These are phyloP conservation scores for Okapia johnstoni DNA, from an alignment of 2,113 vertebrate species.

Conservation along the genomic window DNA sequence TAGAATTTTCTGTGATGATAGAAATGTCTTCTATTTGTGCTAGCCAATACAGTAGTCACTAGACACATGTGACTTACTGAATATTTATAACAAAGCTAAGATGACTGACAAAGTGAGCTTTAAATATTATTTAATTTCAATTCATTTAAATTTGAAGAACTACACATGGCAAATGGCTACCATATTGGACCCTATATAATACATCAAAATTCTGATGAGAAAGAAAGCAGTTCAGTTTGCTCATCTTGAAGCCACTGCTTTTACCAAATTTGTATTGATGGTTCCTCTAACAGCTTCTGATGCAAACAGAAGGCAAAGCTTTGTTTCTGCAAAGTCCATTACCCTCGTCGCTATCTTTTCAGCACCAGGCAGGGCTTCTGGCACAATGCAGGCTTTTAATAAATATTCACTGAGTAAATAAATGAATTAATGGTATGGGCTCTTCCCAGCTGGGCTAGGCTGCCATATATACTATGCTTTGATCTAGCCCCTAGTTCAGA, in stretches of 20 bases:
- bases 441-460: neutral
- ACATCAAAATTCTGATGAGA: neutral
- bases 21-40: neutral
- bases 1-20: neutral
- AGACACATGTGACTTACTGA: neutral
- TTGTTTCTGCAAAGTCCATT: neutral
- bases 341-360: neutral
- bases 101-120: neutral
- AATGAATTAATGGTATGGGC: neutral
- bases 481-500: neutral
- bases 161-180: neutral
- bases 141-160: conserved; percentile 13
- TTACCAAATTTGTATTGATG: neutral
- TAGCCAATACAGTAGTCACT: neutral
- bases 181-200: neutral
- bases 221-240: neutral
- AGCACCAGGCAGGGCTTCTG: neutral
- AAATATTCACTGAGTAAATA: neutral
- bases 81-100: neutral
- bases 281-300: neutral
- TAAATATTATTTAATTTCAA: neutral
- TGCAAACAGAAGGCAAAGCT: neutral
- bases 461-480: neutral
- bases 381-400: neutral
- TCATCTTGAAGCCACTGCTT: neutral